These are phyloP conservation scores for Andrena hattorfiana DNA, from an alignment of 2,888 invertebrate genomes.

Conservation along the genomic window DNA sequence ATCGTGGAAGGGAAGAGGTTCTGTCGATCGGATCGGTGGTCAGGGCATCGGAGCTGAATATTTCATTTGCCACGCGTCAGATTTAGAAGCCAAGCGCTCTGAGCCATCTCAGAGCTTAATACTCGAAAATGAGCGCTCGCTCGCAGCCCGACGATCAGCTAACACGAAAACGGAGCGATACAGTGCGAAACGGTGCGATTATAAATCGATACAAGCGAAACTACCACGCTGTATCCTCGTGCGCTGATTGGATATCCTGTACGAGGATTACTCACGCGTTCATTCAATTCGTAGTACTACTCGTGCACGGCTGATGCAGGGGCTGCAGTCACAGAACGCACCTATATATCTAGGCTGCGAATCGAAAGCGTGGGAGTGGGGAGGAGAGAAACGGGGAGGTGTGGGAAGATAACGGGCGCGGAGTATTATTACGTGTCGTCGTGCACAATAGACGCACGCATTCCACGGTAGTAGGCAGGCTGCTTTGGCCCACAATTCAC, in stretches of 20 bases:
- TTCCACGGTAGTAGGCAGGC: conserved; percentile 3
- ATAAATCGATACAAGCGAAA: conserved; percentile 29
- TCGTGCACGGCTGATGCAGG: conserved; percentile 40
- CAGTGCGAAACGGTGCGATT: conserved; percentile 15
- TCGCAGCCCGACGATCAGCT: background rate
- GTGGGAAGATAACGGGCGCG: conserved; percentile 60
- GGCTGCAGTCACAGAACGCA: conserved; percentile 47
- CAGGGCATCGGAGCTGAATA: too few relatives aligned
- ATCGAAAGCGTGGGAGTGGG: conserved; percentile 26
- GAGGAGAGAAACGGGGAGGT: conserved; percentile 29
- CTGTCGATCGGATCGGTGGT: too few relatives aligned
- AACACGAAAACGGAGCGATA: background rate
- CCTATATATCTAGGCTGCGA: conserved; percentile 32
- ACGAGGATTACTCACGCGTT: conserved; percentile 64
- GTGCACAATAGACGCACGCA: conserved; percentile 48
- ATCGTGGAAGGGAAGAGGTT: too few relatives aligned
- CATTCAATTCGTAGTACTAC: conserved; percentile 68
- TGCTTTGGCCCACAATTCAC: conserved; percentile 31
- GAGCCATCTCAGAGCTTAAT: background rate
- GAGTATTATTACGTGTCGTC: conserved; percentile 66
- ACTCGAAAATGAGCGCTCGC: background rate
- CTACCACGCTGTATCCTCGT: conserved; percentile 47
- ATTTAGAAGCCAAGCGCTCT: too few relatives aligned
- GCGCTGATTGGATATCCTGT: conserved; percentile 64
- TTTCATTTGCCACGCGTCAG: too few relatives aligned